phyloP scores from a whole-genome alignment of 1,140 invertebrate genomes.

The Cydia strobilella region DNA sequence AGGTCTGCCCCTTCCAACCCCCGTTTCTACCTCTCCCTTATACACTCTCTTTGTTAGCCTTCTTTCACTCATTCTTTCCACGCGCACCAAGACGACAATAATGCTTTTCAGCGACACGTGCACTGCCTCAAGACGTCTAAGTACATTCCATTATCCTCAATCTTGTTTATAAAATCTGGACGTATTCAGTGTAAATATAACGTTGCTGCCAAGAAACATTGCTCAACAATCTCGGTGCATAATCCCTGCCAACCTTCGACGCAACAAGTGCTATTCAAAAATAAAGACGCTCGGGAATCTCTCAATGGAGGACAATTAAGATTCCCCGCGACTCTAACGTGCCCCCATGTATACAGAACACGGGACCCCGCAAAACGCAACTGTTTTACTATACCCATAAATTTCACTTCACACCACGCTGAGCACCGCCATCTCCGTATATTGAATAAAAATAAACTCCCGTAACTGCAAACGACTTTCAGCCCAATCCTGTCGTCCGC shows the following conservation, averaged over 20 bases:
- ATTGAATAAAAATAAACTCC: constrained; percentile 62
- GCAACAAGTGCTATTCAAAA: constrained; percentile 72
- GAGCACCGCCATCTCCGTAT: constrained; percentile 47
- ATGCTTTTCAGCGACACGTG: not conserved
- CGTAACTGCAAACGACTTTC: constrained; percentile 46
- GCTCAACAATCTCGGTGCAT: constrained; percentile 43
- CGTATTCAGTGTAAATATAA: constrained; percentile 44
- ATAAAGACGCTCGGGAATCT: constrained; percentile 64
- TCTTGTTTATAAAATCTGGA: constrained; percentile 24
- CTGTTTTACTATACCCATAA: constrained; percentile 63
- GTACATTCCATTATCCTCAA: not conserved
- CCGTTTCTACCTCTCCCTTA: too few species aligned
- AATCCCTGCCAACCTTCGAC: constrained; percentile 50
- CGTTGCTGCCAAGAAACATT: constrained; percentile 53
- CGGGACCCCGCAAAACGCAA: constrained; percentile 50
- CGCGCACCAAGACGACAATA: too few species aligned
- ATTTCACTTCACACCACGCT: constrained; percentile 62
- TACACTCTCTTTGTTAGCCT: too few species aligned
- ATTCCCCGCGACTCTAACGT: constrained; percentile 60
- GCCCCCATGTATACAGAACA: constrained; percentile 58
- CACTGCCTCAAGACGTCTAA: not conserved
- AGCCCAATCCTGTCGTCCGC: constrained; percentile 47
- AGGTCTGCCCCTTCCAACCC: too few species aligned
- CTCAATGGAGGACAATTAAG: constrained; percentile 74
- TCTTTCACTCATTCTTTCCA: too few species aligned